Evolutionary conservation across 2,113 vertebrate species (phyloP), one percentile per base, ranked within the genome.

Genomic region (Dromiciops gliroides): DNA sequence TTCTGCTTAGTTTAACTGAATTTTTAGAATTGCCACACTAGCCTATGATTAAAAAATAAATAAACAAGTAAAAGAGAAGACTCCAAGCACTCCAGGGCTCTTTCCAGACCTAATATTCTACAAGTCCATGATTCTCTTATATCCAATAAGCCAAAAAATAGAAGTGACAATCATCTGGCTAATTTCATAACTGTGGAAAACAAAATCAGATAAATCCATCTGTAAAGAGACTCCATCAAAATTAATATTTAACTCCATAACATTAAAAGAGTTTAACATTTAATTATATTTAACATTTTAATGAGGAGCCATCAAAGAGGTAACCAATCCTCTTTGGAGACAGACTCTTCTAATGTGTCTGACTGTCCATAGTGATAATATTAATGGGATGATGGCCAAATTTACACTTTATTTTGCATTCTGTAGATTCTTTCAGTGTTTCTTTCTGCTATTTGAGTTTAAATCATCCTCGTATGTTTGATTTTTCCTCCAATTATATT

Each of bases 21-120:
- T 97, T 95, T 92, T 67, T 93, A 75, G 49, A n/a, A 50, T 60
- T 83, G 14, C 31, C 90, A 89, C 44, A 92, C 51, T 92, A 88
- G 94, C 91, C 89, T 94, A 95, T 96, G 94, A 95, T 92, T 94
- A 94, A 91, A 50, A 92, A 97, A 98, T 94, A 98, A 97, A 97
- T 95, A 8, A 96, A 92, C 94, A 94, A 90, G 9, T 48, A 19
- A 89, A 49, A 49, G 96, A 47, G 93, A 91, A 60, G 67, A 7
- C 67, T 83, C 16, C 37, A 83, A 83, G n/a, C 12, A 83, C 16
- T 44, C n/a, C 8, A 83, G 67, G 56, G 37, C 67, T 31, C 56
- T 44, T 83, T 75, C 37, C n/a, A 83, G 67, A 44, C 44, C 67
- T 83, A 83, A 83, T 83, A 83, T 44, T 83, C n/a, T 83, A 83